phyloP scores from a whole-genome alignment of 2,888 invertebrate genomes.

The Tetranychus truncatus region DNA sequence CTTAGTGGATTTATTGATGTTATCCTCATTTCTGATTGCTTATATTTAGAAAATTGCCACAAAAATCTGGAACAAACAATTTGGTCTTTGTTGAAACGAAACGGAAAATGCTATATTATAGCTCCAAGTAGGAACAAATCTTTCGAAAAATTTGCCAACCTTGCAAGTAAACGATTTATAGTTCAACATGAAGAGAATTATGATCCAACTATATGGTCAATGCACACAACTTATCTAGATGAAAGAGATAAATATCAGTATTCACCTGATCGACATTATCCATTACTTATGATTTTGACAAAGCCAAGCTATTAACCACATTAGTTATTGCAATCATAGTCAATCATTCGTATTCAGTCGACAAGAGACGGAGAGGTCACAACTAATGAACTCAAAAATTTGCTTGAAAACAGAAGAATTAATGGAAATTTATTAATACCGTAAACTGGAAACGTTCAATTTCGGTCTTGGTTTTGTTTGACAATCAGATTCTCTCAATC shows the following conservation, averaged over 20 bases:
- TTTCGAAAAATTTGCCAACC: slow-evolving; percentile 46
- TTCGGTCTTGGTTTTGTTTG: too few relatives aligned
- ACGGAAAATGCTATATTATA: slow-evolving; percentile 51
- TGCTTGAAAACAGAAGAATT: too few relatives aligned
- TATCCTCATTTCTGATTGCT: slow-evolving; percentile 56
- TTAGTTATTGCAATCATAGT: background rate
- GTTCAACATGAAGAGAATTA: slow-evolving; percentile 44
- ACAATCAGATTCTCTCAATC: too few relatives aligned
- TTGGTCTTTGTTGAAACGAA: slow-evolving; percentile 42
- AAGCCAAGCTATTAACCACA: background rate
- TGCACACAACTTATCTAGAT: slow-evolving; percentile 34
- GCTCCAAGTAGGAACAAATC: slow-evolving; percentile 55
- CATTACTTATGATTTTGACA: background rate
- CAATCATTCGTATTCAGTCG: background rate
- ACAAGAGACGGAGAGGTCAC: too few relatives aligned
- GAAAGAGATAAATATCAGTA: background rate
- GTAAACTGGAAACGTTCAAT: too few relatives aligned
- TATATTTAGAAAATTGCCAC: slow-evolving; percentile 56
- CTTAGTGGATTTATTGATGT: slow-evolving; percentile 44
- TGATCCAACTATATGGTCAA: slow-evolving; percentile 48
- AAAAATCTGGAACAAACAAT: slow-evolving; percentile 48
- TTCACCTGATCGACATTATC: background rate
- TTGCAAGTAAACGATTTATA: slow-evolving; percentile 37
- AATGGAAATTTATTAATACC: too few relatives aligned
- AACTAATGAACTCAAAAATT: too few relatives aligned